These are phyloP conservation scores for Ctenosaura bakeri DNA, from an alignment of 2,797 vertebrate genomes.

Conservation along the genomic window DNA sequence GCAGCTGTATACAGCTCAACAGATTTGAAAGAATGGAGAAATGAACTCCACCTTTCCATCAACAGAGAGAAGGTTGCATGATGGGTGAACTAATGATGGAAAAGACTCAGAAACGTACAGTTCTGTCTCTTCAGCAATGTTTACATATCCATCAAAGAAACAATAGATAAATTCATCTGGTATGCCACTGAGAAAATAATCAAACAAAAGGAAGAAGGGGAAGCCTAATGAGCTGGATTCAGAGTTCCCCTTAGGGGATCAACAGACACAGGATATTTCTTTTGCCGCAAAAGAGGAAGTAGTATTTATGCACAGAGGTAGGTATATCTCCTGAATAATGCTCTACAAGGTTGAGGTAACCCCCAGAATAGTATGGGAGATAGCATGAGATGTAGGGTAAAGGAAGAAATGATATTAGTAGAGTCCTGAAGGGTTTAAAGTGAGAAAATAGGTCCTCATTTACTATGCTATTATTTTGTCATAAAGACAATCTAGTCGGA, in stretches of 20 bases:
- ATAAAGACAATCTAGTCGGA: too few species aligned
- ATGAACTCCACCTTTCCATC: not conserved
- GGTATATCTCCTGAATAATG: not conserved
- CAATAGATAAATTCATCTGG: not conserved
- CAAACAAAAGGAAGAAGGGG: not conserved
- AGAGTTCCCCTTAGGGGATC: not conserved
- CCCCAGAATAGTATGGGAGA: not conserved
- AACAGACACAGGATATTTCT: too few species aligned
- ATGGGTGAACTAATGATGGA: slow-evolving; percentile 2
- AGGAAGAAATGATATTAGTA: too few species aligned
- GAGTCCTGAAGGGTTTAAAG: too few species aligned
- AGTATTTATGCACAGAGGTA: too few species aligned
- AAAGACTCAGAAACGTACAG: not conserved
- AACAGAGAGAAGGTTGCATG: not conserved
- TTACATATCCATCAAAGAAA: not conserved
- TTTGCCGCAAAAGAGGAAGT: not conserved
- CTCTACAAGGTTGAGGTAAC: not conserved
- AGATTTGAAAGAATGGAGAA: slow-evolving; percentile 28
- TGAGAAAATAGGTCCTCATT: too few species aligned
- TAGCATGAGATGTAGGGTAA: not conserved
- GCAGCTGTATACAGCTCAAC: slow-evolving; percentile 15
- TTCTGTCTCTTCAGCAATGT: not conserved
- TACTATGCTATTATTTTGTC: too few species aligned
- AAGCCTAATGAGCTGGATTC: not conserved
- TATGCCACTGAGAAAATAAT: not conserved